Evolutionary conservation across 2,797 vertebrate genomes (phyloP).

Genomic region (Micromesistius poutassou): DNA sequence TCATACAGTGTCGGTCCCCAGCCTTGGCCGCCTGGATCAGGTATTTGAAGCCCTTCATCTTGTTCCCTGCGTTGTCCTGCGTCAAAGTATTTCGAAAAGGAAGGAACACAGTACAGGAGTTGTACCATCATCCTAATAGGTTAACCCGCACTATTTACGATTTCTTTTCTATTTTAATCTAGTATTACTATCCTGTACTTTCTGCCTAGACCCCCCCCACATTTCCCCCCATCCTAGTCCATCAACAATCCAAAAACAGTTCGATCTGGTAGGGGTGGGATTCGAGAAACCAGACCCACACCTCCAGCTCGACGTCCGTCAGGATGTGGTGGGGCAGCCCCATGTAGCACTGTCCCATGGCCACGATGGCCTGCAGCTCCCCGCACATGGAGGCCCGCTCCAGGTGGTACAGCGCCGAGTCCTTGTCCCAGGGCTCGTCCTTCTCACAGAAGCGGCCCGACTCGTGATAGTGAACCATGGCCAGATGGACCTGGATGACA

Average conservation of each 20-base stretch:
- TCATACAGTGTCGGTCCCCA: constrained; percentile 91
- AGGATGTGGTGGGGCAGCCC: constrained; percentile 94
- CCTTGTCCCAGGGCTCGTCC: constrained; percentile 85
- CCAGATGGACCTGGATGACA: constrained; percentile 85
- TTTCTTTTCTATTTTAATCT: too few species aligned
- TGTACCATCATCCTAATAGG: not conserved
- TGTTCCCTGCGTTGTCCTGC: constrained; percentile 85
- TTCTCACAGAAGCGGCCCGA: constrained; percentile 90
- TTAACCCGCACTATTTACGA: not conserved
- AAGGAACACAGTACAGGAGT: not conserved
- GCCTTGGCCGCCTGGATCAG: constrained; percentile 89
- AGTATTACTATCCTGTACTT: too few species aligned
- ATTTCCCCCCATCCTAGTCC: too few species aligned
- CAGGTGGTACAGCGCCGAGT: constrained; percentile 88
- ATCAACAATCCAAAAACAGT: too few species aligned
- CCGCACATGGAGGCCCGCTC: constrained; percentile 89
- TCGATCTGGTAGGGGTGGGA: not conserved
- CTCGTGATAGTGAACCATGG: constrained; percentile 94
- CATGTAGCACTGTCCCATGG: constrained; percentile 83
- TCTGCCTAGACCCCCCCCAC: too few species aligned
- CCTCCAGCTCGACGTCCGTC: constrained; percentile 82
- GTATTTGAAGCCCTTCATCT: constrained; percentile 85
- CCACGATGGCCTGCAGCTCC: constrained; percentile 93
- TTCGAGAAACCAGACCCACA: constrained; percentile 39
- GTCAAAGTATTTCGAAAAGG: not conserved